Evolutionary conservation across 2,113 vertebrate genomes (phyloP).

Genomic region (Aramus guarauna): DNA sequence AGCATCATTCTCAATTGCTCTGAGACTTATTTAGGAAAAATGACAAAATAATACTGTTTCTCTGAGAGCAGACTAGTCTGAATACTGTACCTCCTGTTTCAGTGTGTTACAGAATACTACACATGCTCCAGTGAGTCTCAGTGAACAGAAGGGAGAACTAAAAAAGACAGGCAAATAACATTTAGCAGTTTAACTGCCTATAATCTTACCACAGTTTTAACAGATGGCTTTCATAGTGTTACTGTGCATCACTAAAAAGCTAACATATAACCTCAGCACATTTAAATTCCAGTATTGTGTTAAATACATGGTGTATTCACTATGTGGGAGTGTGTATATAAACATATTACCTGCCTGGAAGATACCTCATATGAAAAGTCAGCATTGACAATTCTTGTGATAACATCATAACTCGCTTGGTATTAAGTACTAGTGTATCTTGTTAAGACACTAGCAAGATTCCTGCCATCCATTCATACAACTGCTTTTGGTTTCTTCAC

Average conservation of each 20-base stretch:
- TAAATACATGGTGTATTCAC: not conserved
- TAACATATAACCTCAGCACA: not conserved
- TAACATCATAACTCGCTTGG: not conserved
- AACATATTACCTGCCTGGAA: conserved; percentile 22
- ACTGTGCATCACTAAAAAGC: not conserved
- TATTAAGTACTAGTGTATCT: not conserved
- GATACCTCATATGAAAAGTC: not conserved
- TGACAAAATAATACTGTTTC: not conserved
- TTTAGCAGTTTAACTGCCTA: conserved; percentile 41
- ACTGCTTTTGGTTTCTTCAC: not conserved
- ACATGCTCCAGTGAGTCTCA: conserved; percentile 13
- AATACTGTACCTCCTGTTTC: not conserved
- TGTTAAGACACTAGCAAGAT: not conserved
- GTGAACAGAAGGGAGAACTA: conserved; percentile 50
- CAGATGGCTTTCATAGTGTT: conserved; percentile 43
- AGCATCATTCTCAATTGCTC: not conserved
- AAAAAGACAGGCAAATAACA: conserved; percentile 44
- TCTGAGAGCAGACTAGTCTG: not conserved
- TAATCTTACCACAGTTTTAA: conserved; percentile 15
- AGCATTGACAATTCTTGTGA: not conserved
- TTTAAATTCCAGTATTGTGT: not conserved
- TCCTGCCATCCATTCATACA: not conserved
- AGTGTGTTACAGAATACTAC: not conserved
- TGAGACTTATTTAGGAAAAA: not conserved
- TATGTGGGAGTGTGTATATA: not conserved